Evolutionary conservation across 2,797 vertebrate genomes (phyloP), one percentile per base, ranked within the genome.

Genomic region (Hydrocynus forskahlii): DNA sequence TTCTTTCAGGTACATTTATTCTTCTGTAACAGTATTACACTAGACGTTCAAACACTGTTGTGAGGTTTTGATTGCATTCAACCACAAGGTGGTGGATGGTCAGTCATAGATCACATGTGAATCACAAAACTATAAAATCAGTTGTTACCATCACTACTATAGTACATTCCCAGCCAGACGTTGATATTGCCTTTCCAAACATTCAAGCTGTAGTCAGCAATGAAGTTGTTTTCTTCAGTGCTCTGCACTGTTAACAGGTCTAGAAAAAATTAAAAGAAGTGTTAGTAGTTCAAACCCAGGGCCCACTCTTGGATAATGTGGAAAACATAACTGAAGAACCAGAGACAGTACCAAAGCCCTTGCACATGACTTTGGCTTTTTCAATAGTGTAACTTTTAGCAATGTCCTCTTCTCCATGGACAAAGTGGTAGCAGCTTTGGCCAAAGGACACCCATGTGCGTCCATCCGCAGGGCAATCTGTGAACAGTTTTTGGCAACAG

Each of bases 111-210:
- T 35, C 35, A 25, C 7, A 38, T 14, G 38, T 29, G 0, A 38
- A 64, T 29, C 12, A 52, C 25, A 57, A 52, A 54, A 19, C 1
- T 5, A 50, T 25, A 72, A 54, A 75, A 68, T 35, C 5, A 43
- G 45, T 88, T 94, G 7, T 94, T 93, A 98, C 96, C 93, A 79
- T 95, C 92, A 78, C 90, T 94, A 83, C 96, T 93, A 85, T 93
- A 97, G 89, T 93, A 95, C 92, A 97, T 93, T 84, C 95, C 96
- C 78, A 98, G 91, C 88, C 96, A 94, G 64, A 97, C 81, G 45
- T 93, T 92, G 77, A 91, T 90, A 0, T 85, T 88, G 52, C 81
- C 89, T 82, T 96, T 95, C 96, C 96, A 96, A 83, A 94, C 93
- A 1, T 89, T 29, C 13, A 91, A 90, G 78, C 95, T 94, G 87